Percentiles rank a stretch among this genome's conserved stretches.
Conservation (phyloP, 53 echinoderm and acorn worm species). For the Henricia sp. region DNA sequence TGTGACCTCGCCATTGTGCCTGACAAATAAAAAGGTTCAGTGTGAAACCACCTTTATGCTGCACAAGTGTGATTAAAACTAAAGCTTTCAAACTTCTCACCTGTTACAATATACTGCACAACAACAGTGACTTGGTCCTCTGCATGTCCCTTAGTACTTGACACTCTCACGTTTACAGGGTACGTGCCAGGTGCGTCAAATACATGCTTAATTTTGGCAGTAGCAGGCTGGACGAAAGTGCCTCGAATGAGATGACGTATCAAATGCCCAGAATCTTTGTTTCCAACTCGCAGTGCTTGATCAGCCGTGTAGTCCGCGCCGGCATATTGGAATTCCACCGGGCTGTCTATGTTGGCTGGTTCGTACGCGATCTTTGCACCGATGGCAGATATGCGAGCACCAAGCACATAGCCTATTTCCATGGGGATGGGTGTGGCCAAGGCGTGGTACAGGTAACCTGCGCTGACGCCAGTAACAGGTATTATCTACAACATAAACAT, state of each 20-base stretch:
- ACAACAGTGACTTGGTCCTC: not conserved
- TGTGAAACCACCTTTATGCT: no score
- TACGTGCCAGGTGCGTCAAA: not conserved
- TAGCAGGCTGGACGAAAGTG: not conserved
- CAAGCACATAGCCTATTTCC: constrained; percentile 45
- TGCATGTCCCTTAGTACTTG: not conserved
- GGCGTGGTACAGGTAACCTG: not conserved
- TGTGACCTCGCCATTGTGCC: no score
- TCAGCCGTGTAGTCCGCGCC: not conserved
- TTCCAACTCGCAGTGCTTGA: not conserved
- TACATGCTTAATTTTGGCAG: not conserved
- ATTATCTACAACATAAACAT: not conserved
- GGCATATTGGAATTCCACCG: constrained; percentile 29
- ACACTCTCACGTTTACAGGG: not conserved
- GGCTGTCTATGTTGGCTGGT: not conserved
- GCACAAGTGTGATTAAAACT: no score
- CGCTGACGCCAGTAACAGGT: not conserved
- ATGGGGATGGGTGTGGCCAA: constrained; percentile 18
- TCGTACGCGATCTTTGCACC: constrained; percentile 44
- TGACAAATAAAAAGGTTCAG: no score
- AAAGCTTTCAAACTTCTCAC: not conserved
- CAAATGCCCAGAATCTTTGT: not conserved
- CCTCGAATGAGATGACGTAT: constrained; percentile 44
- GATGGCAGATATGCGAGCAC: not conserved
- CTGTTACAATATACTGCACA: constrained; percentile 24